Conservation (phyloP, 2,888 invertebrate genomes). For the Andrena fulva region DNA sequence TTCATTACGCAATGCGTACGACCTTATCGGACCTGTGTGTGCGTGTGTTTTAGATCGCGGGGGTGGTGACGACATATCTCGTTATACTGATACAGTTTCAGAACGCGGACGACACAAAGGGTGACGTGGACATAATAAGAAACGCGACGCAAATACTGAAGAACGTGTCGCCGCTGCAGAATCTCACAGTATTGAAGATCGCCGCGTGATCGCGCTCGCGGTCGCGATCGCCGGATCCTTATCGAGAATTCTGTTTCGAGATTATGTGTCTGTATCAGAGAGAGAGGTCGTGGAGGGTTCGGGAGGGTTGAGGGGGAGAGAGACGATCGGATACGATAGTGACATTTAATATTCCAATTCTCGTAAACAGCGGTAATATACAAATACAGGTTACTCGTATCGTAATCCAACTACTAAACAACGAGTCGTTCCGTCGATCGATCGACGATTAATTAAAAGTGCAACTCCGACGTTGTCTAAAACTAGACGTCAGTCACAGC, state of each 20-base stretch:
- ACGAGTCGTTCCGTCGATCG: conserved; percentile 46
- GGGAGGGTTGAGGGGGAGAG: conserved; percentile 7
- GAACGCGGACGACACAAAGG: conserved; percentile 85
- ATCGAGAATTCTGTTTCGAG: not conserved
- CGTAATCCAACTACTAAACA: conserved; percentile 60
- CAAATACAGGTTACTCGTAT: conserved; percentile 70
- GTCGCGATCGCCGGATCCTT: not conserved
- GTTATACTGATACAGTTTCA: conserved; percentile 88
- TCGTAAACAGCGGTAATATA: conserved; percentile 72
- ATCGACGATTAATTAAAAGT: conserved; percentile 66
- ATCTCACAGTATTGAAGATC: conserved; percentile 57
- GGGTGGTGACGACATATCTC: conserved; percentile 87
- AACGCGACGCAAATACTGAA: conserved; percentile 78
- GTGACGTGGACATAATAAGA: conserved; percentile 71
- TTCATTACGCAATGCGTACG: not conserved
- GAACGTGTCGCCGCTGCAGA: conserved; percentile 72
- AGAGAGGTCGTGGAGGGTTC: too few species aligned
- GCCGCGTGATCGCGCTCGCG: not conserved
- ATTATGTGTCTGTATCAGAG: not conserved
- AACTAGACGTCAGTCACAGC: conserved; percentile 80
- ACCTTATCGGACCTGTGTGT: not conserved
- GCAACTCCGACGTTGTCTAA: conserved; percentile 69
- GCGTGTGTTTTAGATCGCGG: conserved; percentile 85
- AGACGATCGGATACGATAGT: conserved; percentile 71
- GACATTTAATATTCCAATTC: conserved; percentile 75